Conservation (phyloP, 2,888 invertebrate species). For the Tyria jacobaeae region DNA sequence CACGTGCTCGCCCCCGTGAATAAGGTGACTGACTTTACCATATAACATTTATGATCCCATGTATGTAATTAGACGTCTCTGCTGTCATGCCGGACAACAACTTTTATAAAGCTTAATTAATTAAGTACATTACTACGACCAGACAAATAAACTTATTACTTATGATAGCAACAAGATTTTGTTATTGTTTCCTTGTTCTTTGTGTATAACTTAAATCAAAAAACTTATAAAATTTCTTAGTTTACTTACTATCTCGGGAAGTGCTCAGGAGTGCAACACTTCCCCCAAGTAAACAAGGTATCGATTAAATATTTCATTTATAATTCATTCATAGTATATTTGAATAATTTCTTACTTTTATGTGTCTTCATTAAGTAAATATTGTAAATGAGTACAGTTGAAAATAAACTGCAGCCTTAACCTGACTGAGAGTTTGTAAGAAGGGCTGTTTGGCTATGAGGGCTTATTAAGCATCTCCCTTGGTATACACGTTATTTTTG, state of each 20-base stretch:
- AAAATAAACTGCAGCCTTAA: no score
- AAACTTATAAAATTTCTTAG: no score
- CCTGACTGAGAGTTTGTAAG: background rate
- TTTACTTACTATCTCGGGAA: no score
- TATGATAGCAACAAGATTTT: background rate
- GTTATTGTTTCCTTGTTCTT: no score
- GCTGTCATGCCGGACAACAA: constrained; percentile 45
- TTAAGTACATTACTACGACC: constrained; percentile 23
- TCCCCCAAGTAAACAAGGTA: no score
- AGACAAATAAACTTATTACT: constrained; percentile 6
- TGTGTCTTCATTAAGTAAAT: background rate
- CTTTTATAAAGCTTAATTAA: constrained; percentile 43
- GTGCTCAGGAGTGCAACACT: no score
- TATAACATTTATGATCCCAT: constrained; percentile 62
- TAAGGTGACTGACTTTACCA: constrained; percentile 78
- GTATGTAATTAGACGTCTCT: constrained; percentile 67
- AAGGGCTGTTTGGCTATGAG: background rate
- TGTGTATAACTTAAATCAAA: no score
- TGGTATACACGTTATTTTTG: no score
- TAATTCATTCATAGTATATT: background rate
- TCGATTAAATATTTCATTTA: no score
- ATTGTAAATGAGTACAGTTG: background rate
- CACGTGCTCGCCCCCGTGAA: constrained; percentile 75
- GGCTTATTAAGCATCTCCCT: no score
- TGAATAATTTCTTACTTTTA: background rate